Evolutionary conservation across 2,888 invertebrate genomes (phyloP), one percentile per base, ranked within the genome.

Genomic region (Cheiracanthium punctorium): DNA sequence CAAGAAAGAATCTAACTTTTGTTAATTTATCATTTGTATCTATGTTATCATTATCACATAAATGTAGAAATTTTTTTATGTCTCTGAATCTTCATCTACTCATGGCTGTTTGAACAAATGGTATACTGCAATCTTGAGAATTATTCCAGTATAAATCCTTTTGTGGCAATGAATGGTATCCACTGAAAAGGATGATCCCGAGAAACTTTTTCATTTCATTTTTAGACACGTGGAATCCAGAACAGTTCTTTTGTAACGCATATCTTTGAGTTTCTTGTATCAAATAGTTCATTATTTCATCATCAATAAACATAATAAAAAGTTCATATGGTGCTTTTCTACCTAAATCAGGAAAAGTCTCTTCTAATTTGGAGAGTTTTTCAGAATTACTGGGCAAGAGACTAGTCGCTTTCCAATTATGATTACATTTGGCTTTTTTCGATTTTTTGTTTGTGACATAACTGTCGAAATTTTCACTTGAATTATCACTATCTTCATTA

Each of bases 11-110:
- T 8, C 69, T 30, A 1, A 69, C 69, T 69, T 69, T 69, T 41
- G 32, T 20, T 28, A 37, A n/a, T 28, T 71, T 71, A 37, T 71
- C 43, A 37, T 4, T 48, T 70, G 32, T 41, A 37, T 70, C 20
- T 1, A 70, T 70, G 12, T 1, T 1, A 29, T 70, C 37, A 24
- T 70, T 65, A 30, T 29, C 37, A 33, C 41, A 37, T 30, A 70
- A 33, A 30, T 70, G 70, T 1, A 70, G 10, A 32, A 14, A 32
- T 2, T 14, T 37, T 69, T 70, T 70, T 5, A 32, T 32, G n/a
- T 70, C 70, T n/a, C 41, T 70, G n/a, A 70, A 70, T 70, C 37
- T 14, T 30, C 33, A 37, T 33, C 70, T 32, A 20, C n/a, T 37
- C 70, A 70, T 37, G 0, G 67, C 67, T 1, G 29, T 7, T 17